These are phyloP conservation scores for Nomada ruficornis DNA, from an alignment of 2,888 invertebrate species.

Conservation along the genomic window DNA sequence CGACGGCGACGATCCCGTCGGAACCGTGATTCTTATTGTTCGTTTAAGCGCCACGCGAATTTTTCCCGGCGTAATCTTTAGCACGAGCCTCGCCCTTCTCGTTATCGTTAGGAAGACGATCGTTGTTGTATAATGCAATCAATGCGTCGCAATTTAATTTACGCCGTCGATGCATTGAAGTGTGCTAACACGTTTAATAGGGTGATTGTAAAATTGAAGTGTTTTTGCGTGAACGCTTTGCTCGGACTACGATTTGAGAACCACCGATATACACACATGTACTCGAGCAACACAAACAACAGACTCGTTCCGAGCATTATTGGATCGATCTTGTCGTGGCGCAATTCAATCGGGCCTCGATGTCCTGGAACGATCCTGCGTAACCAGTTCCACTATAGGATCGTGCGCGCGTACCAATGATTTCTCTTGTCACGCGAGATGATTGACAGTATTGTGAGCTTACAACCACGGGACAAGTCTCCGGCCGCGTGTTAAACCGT, in stretches of 20 bases:
- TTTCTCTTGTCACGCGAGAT: conserved; percentile 55
- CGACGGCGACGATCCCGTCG: conserved; percentile 2
- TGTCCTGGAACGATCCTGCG: conserved; percentile 52
- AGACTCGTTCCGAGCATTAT: conserved; percentile 25
- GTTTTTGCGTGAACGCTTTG: background rate
- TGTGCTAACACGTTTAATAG: too few relatives aligned
- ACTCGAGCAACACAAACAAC: conserved; percentile 9
- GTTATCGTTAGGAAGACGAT: background rate
- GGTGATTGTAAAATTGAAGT: too few relatives aligned
- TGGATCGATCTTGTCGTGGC: conserved; percentile 19
- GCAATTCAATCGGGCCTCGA: conserved; percentile 28
- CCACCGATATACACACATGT: background rate
- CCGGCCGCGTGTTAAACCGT: conserved; percentile 37
- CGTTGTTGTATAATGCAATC: too few relatives aligned
- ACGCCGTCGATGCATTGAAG: too few relatives aligned
- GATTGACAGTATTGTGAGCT: conserved; percentile 49
- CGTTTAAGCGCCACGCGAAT: background rate
- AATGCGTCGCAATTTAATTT: too few relatives aligned
- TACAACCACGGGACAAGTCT: conserved; percentile 30
- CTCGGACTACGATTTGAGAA: conserved; percentile 13
- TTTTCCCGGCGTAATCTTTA: background rate
- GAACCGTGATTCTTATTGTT: background rate
- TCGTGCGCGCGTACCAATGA: conserved; percentile 41
- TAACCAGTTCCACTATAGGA: conserved; percentile 47
- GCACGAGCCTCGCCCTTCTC: background rate